These are phyloP conservation scores for Carposina sasakii DNA, from an alignment of 1,140 invertebrate species.

Conservation along the genomic window DNA sequence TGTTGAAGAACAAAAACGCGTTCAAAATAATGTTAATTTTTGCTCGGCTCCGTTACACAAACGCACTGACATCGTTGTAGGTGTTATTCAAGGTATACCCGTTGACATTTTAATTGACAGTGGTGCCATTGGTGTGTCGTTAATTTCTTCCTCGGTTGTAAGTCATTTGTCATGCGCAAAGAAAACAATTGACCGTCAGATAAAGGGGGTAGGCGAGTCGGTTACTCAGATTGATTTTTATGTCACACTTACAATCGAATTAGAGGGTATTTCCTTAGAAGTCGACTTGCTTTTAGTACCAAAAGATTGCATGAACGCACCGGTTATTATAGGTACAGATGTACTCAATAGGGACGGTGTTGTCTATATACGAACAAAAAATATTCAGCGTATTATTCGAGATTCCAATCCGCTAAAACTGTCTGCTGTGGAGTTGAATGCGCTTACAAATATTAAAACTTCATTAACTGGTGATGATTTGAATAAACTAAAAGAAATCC, in stretches of 20 bases:
- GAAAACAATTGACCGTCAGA: background rate
- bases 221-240: background rate
- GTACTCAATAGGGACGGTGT: slow-evolving; percentile 10
- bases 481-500: background rate
- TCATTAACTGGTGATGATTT: background rate
- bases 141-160: background rate
- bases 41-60: background rate
- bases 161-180: background rate
- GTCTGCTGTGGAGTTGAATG: no score
- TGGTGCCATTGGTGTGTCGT: slow-evolving; percentile 3
- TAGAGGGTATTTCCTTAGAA: slow-evolving; percentile 6
- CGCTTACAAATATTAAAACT: background rate
- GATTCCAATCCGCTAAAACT: background rate
- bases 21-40: slow-evolving; percentile 6
- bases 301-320: background rate
- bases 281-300: slow-evolving; percentile 7
- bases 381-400: slow-evolving; percentile 1
- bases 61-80: background rate
- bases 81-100: slow-evolving; percentile 5
- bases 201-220: background rate
- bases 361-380: slow-evolving; percentile 3
- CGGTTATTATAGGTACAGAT: slow-evolving; percentile 11
- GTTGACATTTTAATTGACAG: slow-evolving; percentile 10
- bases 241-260: slow-evolving; percentile 6
- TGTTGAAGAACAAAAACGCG: slow-evolving; percentile 2